Conservation (phyloP, 1,140 invertebrate genomes). For the Dendroctonus ponderosae region DNA sequence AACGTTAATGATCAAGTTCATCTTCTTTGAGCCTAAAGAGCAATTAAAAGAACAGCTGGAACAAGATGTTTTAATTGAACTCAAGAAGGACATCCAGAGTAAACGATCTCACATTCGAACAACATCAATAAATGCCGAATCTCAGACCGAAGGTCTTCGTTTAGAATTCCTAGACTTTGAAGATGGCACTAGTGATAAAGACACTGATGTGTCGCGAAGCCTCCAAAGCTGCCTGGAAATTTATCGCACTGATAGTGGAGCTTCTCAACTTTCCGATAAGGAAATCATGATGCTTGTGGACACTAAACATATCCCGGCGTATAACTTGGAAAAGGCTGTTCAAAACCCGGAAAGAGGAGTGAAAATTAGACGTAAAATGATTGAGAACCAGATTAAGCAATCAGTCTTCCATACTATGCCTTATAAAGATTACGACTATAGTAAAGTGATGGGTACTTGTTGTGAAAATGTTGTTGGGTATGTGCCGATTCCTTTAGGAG, state of each 20-base stretch:
- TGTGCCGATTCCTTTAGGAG: constrained; percentile 85
- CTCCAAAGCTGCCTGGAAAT: constrained; percentile 77
- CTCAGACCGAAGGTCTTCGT: constrained; percentile 32
- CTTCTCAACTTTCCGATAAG: constrained; percentile 69
- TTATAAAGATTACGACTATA: constrained; percentile 85
- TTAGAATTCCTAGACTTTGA: constrained; percentile 27
- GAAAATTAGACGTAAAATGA: constrained; percentile 67
- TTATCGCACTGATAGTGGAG: constrained; percentile 67
- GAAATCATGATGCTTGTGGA: constrained; percentile 81
- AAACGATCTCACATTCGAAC: constrained; percentile 25
- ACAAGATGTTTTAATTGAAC: constrained; percentile 21
- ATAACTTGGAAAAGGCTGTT: constrained; percentile 82
- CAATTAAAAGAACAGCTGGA: constrained; percentile 53
- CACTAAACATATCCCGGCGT: constrained; percentile 70
- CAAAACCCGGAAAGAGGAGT: constrained; percentile 81
- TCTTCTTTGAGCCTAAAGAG: constrained; percentile 82
- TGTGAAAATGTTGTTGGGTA: constrained; percentile 99
- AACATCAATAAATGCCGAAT: constrained; percentile 34
- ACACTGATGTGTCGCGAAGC: constrained; percentile 53
- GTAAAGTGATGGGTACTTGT: constrained; percentile 82
- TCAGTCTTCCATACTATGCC: constrained; percentile 68
- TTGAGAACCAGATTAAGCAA: constrained; percentile 51
- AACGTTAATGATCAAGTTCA: constrained; percentile 82
- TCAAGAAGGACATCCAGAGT: constrained; percentile 13
- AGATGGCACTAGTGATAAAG: constrained; percentile 30